Conservation (phyloP, 1,140 invertebrate species). For the Zaprionus ghesquierei region DNA sequence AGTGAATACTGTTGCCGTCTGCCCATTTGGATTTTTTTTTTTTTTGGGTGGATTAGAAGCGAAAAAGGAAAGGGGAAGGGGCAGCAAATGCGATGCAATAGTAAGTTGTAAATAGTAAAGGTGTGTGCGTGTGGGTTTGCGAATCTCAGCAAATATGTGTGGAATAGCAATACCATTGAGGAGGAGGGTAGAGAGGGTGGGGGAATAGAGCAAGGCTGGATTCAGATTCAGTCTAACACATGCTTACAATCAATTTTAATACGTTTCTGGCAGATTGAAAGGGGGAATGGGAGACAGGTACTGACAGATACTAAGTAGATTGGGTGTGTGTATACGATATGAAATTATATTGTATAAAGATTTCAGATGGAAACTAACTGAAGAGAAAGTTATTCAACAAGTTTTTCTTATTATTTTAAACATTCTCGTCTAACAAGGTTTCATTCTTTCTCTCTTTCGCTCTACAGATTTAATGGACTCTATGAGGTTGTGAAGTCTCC, state of each 20-base stretch:
- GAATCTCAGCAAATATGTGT: not conserved
- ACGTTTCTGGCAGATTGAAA: not conserved
- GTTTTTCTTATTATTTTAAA: no score
- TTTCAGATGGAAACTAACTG: no score
- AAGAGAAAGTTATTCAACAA: no score
- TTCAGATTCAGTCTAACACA: not conserved
- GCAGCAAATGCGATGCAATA: not conserved
- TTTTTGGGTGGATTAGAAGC: constrained; percentile 66
- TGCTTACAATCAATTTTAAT: not conserved
- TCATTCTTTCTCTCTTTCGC: no score
- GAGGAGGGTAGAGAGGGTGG: not conserved
- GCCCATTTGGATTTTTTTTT: not conserved
- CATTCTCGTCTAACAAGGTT: no score
- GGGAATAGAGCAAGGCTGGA: not conserved
- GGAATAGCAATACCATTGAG: not conserved
- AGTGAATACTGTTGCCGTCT: not conserved
- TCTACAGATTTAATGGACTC: no score
- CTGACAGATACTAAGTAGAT: not conserved
- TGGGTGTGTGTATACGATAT: not conserved
- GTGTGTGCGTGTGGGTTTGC: not conserved
- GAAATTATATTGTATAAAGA: no score
- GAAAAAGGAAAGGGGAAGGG: not conserved
- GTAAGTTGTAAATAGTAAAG: not conserved
- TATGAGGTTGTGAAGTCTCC: no score
- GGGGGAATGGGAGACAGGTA: not conserved